Evolutionary conservation across 1,140 invertebrate species (phyloP).

Genomic region (Frieseomelitta varia): DNA sequence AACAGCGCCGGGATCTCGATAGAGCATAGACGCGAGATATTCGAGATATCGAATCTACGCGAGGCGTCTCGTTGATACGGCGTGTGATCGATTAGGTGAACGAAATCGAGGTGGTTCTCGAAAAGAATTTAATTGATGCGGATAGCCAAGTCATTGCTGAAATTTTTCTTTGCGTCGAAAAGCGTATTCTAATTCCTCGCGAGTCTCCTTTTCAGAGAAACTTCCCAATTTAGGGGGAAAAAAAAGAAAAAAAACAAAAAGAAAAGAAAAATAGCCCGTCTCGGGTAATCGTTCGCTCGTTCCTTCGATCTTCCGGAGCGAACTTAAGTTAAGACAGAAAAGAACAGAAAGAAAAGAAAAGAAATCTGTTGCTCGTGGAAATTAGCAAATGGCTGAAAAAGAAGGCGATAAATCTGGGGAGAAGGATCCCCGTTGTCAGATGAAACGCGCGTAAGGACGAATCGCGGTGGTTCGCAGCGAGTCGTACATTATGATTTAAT

Average conservation of each 20-base stretch:
- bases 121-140: too few species aligned
- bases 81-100: background rate
- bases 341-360: too few species aligned
- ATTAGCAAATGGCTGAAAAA: background rate
- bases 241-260: background rate
- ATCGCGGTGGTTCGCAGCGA: slow-evolving; percentile 78
- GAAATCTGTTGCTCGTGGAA: background rate
- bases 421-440: slow-evolving; percentile 51
- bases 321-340: too few species aligned
- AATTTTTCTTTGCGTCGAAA: background rate
- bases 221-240: background rate
- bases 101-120: too few species aligned
- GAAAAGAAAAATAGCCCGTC: background rate
- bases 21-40: background rate
- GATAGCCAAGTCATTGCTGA: background rate
- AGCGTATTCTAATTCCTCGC: background rate
- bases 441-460: slow-evolving; percentile 72
- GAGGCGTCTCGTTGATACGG: background rate
- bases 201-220: background rate
- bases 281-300: background rate
- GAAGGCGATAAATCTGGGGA: background rate
- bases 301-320: background rate
- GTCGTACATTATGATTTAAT: slow-evolving; percentile 83
- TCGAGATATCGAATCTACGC: background rate
- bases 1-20: background rate